phyloP scores from a whole-genome alignment of 2,797 vertebrate genomes.

The Gallinago solitaria region DNA sequence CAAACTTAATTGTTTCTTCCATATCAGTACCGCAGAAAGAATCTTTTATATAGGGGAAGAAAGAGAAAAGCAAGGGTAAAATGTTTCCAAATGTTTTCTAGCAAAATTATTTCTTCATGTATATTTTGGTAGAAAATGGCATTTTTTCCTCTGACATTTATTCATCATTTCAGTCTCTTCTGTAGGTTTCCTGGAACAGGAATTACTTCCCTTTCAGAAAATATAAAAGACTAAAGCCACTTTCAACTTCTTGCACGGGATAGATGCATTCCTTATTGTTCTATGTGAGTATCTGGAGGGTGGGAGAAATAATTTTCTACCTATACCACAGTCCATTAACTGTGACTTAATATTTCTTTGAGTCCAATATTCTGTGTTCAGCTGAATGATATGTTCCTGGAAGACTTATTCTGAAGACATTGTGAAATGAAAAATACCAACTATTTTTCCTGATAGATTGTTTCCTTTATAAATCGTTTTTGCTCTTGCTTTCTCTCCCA shows the following conservation, averaged over 20 bases:
- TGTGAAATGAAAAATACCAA: neutral
- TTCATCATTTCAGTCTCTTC: neutral
- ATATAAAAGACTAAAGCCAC: neutral
- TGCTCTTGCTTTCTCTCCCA: neutral
- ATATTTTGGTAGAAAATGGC: neutral
- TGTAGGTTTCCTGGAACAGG: neutral
- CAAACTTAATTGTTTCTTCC: neutral
- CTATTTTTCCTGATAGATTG: neutral
- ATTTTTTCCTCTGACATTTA: neutral
- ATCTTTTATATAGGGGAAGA: neutral
- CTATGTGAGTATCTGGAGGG: neutral
- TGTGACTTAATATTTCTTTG: neutral
- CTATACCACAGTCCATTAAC: neutral
- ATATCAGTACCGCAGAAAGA: neutral
- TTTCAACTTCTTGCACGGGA: neutral
- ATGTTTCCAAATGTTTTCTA: neutral
- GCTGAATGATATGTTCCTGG: neutral
- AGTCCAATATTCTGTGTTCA: neutral
- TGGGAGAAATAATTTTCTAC: neutral
- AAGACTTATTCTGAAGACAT: neutral
- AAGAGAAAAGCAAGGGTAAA: neutral
- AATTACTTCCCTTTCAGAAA: neutral
- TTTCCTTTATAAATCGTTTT: neutral
- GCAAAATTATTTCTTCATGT: neutral
- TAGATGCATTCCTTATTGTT: neutral